Conservation (phyloP, 2,797 vertebrate genomes). For the Gymnocypris eckloni region DNA sequence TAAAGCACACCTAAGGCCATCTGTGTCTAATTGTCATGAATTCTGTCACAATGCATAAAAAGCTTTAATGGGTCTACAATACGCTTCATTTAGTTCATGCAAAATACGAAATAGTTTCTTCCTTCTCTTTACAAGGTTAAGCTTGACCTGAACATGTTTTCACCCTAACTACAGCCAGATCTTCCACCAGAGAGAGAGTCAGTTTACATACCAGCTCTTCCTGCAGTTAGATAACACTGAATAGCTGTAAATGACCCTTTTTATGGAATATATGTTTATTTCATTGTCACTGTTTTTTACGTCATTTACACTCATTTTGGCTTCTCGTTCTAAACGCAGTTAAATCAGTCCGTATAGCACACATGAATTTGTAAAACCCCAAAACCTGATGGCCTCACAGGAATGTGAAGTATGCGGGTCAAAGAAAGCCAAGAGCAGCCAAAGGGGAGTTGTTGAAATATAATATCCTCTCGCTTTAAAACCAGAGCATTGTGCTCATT, state of each 20-base stretch:
- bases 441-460: neutral
- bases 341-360: slow-evolving; percentile 40
- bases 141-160: neutral
- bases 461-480: neutral
- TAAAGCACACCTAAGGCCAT: neutral
- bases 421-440: slow-evolving; percentile 58
- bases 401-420: slow-evolving; percentile 80
- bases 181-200: slow-evolving; percentile 16
- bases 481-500: neutral
- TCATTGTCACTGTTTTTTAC: neutral
- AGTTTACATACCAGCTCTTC: slow-evolving; percentile 20
- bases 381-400: slow-evolving; percentile 66
- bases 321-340: neutral
- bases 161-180: neutral
- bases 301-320: neutral
- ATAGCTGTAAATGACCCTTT: neutral
- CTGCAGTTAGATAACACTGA: neutral
- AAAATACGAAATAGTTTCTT: neutral
- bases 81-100: neutral
- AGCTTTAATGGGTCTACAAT: neutral
- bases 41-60: neutral
- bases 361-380: slow-evolving; percentile 57
- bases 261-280: neutral
- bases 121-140: neutral
- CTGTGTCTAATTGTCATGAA: neutral